phyloP scores from a whole-genome alignment of 2,113 vertebrate genomes.

The Cololabis saira region DNA sequence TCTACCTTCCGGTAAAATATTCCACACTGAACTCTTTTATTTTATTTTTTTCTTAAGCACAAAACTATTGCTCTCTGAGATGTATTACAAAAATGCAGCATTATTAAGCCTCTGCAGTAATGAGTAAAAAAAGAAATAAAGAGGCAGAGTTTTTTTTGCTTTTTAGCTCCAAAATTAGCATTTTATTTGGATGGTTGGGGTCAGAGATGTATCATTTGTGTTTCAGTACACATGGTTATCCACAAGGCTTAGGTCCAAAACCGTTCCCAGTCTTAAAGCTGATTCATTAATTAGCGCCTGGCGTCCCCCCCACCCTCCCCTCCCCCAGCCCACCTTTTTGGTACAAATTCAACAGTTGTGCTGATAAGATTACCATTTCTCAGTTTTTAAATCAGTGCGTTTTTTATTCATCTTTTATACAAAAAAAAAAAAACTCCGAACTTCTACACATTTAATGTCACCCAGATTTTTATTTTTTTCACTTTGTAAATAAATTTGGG shows the following conservation, averaged over 20 bases:
- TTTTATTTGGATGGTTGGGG: slow-evolving; percentile 99
- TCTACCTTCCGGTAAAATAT: slow-evolving; percentile 31
- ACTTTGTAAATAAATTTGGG: slow-evolving; percentile 92
- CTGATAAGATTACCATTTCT: slow-evolving; percentile 87
- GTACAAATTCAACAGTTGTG: slow-evolving; percentile 99
- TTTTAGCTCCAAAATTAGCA: slow-evolving; percentile 98
- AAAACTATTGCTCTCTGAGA: slow-evolving; percentile 47
- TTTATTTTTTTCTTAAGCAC: slow-evolving; percentile 7
- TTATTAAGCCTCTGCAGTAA: slow-evolving; percentile 59
- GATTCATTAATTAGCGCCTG: slow-evolving; percentile 85
- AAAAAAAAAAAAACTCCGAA: slow-evolving; percentile 81
- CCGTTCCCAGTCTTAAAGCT: slow-evolving; percentile 92
- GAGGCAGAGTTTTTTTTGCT: slow-evolving; percentile 66
- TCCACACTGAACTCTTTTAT: background rate
- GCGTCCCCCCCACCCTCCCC: slow-evolving; percentile 74
- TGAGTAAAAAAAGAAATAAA: slow-evolving; percentile 59
- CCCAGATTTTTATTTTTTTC: slow-evolving; percentile 87
- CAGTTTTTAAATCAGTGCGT: slow-evolving; percentile 29
- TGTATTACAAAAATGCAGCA: slow-evolving; percentile 31
- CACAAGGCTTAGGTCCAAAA: slow-evolving; percentile 92
- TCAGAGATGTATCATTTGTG: slow-evolving; percentile 95
- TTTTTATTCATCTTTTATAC: slow-evolving; percentile 71
- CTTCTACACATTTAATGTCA: slow-evolving; percentile 90
- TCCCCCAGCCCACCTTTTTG: slow-evolving; percentile 83
- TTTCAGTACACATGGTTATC: slow-evolving; percentile 95